Evolutionary conservation across 2,888 invertebrate genomes (phyloP), one percentile per base, ranked within the genome.

Genomic region (Lamellibrachia columna): DNA sequence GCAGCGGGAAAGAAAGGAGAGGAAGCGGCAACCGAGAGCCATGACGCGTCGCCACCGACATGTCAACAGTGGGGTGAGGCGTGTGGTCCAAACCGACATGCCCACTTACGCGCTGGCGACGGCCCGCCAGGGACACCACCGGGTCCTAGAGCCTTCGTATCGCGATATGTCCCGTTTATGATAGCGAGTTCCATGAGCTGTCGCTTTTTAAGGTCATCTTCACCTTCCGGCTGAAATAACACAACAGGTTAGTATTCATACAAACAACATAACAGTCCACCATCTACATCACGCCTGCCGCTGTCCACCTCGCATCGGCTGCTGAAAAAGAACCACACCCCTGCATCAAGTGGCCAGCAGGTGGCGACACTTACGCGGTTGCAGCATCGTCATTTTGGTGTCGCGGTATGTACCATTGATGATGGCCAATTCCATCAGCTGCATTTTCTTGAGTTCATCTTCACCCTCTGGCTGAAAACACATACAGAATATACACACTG

Each of bases 171-270:
- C 96, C 99, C 99, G 97, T 99, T 99, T 96, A 99, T 99, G 96
- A 99, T 99, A 96, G 99, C 99, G 97, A 99, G 97, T 97, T 99
- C 99, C 99, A 99, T 99, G 96, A 99, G 97, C 97, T 99, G 99
- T 96, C 99, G 98, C 97, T 99, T 99, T 97, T 99, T 99, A 96
- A 99, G 97, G 97, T 99, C 99, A 97, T 99, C 99, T 97, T 99
- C 99, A 94, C 99, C 99, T 97, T 99, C 99, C 94, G 99, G 99
- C 99, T 99, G 98, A 92, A 96, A 93, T 15, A 52, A 52, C 90
- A 53, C 60, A 92, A 53, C n/a, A 15, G 55, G 53, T 90, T 15
- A 40, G 91, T 92, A 92, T 91, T 91, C 91, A 92, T 92, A 92
- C 52, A 52, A 52, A 53, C 91, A 53, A 91, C 53, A 53, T 11